Base-by-base conservation (phyloP, 2,113 vertebrate genomes). In the Heterocephalus glaber region DNA sequence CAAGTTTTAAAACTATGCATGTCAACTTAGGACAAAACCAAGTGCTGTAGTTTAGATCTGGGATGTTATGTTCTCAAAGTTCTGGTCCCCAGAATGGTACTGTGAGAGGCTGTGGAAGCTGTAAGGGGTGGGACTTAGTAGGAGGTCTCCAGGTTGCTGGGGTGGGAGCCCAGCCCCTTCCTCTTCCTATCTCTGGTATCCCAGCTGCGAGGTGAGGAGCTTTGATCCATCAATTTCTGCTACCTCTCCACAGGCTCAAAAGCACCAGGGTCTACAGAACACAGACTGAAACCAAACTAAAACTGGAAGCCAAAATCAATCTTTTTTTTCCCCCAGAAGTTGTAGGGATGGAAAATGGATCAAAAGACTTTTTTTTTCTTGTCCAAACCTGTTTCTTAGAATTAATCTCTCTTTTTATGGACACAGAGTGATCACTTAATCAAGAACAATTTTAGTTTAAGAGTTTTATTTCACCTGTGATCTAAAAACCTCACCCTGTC, bases 381-480 rank as follows among this genome's bases (percentile, higher is more conserved):
- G 8, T 33, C 58, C 80, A 90, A 60, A 90, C 65, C 17, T 81
- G 54, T 38, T 92, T 86, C 20, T 49, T 76, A 13, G 33, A 30
- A 2, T 65, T 65, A 17, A n/a, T 65, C n/a, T 84, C 28, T 54
- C 8, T 38, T 76, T 82, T 86, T 38, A 70, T 70, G 49, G 14
- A 63, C 19, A 11, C 10, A 72, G 30, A 52, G 14, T 52, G 11
- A 89, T 26, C 26, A 63, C 44, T 38, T 86, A 77, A 33, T 65
- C 72, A 94, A 92, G 28, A 94, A 58, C 8, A 79, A 38, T 33
- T 90, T 68, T 74, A 49, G 41, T 65, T 94, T 54, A 68, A 89
- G 70, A 33, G 35, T 83, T 91, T 70, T 35, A 84, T 76, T 90
- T 68, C 20, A 77, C 22, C 82, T 54, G 6, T 84, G 44, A 38